Percentiles rank a stretch among this genome's conserved stretches.
These are phyloP conservation scores for Hylomyscus alleni DNA, from an alignment of 2,797 vertebrate species.

Conservation along the genomic window DNA sequence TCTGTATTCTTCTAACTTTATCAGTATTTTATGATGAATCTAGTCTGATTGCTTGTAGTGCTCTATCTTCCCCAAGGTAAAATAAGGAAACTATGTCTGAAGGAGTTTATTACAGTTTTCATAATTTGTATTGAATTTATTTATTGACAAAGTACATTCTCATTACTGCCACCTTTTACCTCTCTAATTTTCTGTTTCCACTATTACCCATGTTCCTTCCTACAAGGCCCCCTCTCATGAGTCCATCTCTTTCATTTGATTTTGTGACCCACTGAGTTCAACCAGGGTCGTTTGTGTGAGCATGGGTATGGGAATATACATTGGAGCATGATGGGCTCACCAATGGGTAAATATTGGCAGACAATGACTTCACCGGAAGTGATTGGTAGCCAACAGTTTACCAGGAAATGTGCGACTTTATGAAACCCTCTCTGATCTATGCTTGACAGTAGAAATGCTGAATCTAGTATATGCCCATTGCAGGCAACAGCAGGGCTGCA, in stretches of 20 bases:
- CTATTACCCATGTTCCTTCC: not conserved
- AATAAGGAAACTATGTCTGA: not conserved
- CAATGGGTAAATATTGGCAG: not conserved
- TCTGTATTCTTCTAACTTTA: constrained; percentile 16
- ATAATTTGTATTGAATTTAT: not conserved
- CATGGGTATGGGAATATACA: too few species aligned
- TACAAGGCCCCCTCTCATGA: not conserved
- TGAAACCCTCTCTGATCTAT: not conserved
- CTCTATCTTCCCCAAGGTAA: not conserved
- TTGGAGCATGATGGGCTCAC: not conserved
- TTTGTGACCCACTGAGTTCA: not conserved
- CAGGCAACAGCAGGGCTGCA: not conserved
- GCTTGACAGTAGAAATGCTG: not conserved
- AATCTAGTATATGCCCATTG: not conserved
- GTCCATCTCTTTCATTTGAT: not conserved
- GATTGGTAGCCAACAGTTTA: not conserved
- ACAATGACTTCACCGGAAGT: not conserved
- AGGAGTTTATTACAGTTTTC: not conserved
- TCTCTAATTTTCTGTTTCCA: not conserved
- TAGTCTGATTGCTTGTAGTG: not conserved
- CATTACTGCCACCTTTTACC: not conserved
- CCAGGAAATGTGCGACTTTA: not conserved
- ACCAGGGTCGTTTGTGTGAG: not conserved
- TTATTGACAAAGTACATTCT: not conserved
- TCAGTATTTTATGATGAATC: not conserved